phyloP scores from a whole-genome alignment of 2,113 vertebrate species.

The Onychostoma macrolepis region DNA sequence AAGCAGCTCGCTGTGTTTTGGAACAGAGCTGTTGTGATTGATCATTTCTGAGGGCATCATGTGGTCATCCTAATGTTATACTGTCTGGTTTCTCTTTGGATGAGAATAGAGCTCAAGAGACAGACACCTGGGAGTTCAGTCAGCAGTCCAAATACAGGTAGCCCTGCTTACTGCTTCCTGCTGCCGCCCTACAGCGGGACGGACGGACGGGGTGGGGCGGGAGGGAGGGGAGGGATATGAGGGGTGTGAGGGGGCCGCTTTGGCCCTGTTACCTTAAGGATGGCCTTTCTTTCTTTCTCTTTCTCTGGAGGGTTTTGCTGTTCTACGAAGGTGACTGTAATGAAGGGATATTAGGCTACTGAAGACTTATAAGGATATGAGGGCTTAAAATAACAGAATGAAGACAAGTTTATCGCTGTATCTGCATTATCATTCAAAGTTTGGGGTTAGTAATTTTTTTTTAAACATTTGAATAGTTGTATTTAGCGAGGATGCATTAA shows the following conservation, averaged over 20 bases:
- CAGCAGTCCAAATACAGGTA: slow-evolving; percentile 79
- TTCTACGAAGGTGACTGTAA: too few species aligned
- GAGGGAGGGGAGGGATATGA: slow-evolving; percentile 40
- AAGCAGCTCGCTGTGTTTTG: neutral
- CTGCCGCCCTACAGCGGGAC: slow-evolving; percentile 43
- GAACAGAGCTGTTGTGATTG: neutral
- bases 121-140: slow-evolving; percentile 74
- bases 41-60: neutral
- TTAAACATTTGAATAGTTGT: neutral
- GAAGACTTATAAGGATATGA: neutral
- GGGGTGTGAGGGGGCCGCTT: neutral
- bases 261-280: neutral
- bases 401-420: neutral
- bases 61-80: slow-evolving; percentile 60
- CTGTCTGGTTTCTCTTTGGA: slow-evolving; percentile 68
- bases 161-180: slow-evolving; percentile 59
- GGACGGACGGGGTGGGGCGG: slow-evolving; percentile 17
- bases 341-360: slow-evolving; percentile 21
- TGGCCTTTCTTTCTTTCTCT: slow-evolving; percentile 39
- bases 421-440: neutral
- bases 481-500: neutral
- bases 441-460: neutral
- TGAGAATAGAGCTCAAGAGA: slow-evolving; percentile 75
- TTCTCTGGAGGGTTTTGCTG: slow-evolving; percentile 2
- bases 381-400: slow-evolving; percentile 6